Conservation (phyloP, 1,140 invertebrate genomes). For the Oryctes rhinoceros region DNA sequence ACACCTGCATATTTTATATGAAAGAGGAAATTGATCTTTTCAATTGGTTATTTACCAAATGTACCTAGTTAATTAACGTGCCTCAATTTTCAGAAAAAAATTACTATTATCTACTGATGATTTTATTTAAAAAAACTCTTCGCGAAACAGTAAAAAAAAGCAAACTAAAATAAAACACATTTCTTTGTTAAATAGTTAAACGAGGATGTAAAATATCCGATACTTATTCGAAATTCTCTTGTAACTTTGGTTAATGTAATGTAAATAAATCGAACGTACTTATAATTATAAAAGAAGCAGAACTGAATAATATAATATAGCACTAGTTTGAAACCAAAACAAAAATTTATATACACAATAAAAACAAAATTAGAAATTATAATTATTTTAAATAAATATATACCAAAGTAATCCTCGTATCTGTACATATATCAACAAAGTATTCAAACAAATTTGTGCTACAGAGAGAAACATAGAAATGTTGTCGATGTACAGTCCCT, state of each 20-base stretch:
- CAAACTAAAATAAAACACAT: slow-evolving; percentile 4
- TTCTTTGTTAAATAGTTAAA: neutral
- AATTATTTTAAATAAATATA: neutral
- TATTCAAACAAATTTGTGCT: neutral
- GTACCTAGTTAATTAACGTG: too few relatives aligned
- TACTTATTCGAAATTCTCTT: neutral
- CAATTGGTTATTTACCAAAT: too few relatives aligned
- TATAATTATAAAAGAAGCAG: slow-evolving; percentile 10
- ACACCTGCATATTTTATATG: too few relatives aligned
- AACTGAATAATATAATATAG: neutral
- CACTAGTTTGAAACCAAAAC: too few relatives aligned
- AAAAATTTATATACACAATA: too few relatives aligned
- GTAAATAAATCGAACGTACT: neutral
- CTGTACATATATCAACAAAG: slow-evolving; percentile 15
- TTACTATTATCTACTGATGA: too few relatives aligned
- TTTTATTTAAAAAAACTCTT: too few relatives aligned
- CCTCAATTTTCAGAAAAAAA: too few relatives aligned
- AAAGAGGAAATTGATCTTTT: too few relatives aligned
- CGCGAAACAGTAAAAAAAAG: neutral
- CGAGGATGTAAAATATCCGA: neutral
- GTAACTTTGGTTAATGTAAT: slow-evolving; percentile 4
- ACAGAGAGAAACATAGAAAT: neutral
- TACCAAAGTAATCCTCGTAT: neutral
- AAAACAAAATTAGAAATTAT: neutral
- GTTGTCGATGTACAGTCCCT: neutral